Evolutionary conservation across 2,113 vertebrate species (phyloP).

Genomic region (Lagopus muta): DNA sequence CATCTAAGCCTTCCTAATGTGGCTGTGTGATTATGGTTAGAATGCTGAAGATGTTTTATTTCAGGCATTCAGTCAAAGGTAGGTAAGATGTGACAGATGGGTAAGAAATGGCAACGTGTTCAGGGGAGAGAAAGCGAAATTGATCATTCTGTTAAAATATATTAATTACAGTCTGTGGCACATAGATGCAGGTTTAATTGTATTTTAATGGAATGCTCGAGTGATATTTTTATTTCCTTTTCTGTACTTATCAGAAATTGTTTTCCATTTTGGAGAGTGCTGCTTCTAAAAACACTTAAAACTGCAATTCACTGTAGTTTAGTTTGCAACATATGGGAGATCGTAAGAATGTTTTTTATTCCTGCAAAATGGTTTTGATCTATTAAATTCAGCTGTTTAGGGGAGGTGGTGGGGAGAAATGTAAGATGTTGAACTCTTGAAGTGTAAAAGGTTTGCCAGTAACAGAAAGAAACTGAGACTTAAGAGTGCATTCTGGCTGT

Average conservation of each 20-base stretch:
- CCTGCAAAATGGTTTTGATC: not conserved
- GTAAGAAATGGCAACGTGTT: not conserved
- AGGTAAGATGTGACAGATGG: not conserved
- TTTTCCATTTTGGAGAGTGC: conserved; percentile 27
- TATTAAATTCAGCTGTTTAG: conserved; percentile 38
- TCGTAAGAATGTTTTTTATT: not conserved
- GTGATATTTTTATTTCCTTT: conserved; percentile 13
- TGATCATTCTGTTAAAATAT: not conserved
- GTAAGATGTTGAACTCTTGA: not conserved
- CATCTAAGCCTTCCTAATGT: not conserved
- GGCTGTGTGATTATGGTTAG: not conserved
- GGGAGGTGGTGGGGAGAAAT: not conserved
- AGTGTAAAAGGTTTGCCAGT: conserved; percentile 16
- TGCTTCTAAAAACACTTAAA: conserved; percentile 27
- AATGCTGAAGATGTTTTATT: conserved; percentile 3
- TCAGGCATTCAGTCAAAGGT: not conserved
- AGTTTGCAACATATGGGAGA: conserved; percentile 46
- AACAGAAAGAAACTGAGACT: conserved; percentile 1
- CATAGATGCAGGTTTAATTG: not conserved
- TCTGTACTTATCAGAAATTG: not conserved
- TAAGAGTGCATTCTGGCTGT: not conserved
- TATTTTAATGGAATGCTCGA: conserved; percentile 28
- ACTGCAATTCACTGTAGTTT: not conserved
- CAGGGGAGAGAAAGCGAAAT: not conserved
- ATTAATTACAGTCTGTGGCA: conserved; percentile 2